A percentile compares a stretch with the other conserved stretches of the same genome.
These are phyloP conservation scores for Procambarus clarkii DNA, from an alignment of 1,140 invertebrate species.

Conservation along the genomic window DNA sequence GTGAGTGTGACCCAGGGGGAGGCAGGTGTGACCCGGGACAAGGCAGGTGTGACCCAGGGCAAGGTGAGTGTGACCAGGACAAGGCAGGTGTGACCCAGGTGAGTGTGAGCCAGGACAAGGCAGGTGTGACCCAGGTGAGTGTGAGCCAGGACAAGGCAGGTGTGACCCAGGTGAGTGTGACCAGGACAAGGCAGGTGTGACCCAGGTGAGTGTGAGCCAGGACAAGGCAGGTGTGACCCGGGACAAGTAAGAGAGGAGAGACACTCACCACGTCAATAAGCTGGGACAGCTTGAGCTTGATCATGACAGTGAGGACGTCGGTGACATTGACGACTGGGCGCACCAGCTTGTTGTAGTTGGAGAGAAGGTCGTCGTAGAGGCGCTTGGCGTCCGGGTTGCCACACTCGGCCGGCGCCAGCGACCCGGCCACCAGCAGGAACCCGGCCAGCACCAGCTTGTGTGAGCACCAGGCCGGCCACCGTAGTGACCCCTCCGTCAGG, in stretches of 20 bases:
- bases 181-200: not conserved
- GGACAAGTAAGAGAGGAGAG: not conserved
- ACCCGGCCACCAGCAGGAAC: conserved; percentile 26
- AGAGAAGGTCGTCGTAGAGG: conserved; percentile 48
- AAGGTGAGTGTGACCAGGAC: no score
- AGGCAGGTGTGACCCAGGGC: no score
- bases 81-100: no score
- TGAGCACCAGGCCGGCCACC: conserved; percentile 24
- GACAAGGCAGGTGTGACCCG: no score
- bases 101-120: no score
- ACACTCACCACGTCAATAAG: conserved; percentile 54
- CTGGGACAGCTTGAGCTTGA: conserved; percentile 55
- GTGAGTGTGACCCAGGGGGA: no score
- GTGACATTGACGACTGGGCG: conserved; percentile 53
- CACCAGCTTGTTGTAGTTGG: conserved; percentile 56
- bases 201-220: no score
- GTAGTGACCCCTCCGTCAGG: not conserved
- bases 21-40: no score
- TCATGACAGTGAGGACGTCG: conserved; percentile 51
- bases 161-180: not conserved
- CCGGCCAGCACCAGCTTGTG: conserved; percentile 26
- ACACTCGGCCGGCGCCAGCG: conserved; percentile 29
- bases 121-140: not conserved
- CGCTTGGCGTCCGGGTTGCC: conserved; percentile 57
- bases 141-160: no score